These are phyloP conservation scores for Drosophila rhopaloa DNA, from an alignment of 1,140 invertebrate genomes.

Conservation along the genomic window DNA sequence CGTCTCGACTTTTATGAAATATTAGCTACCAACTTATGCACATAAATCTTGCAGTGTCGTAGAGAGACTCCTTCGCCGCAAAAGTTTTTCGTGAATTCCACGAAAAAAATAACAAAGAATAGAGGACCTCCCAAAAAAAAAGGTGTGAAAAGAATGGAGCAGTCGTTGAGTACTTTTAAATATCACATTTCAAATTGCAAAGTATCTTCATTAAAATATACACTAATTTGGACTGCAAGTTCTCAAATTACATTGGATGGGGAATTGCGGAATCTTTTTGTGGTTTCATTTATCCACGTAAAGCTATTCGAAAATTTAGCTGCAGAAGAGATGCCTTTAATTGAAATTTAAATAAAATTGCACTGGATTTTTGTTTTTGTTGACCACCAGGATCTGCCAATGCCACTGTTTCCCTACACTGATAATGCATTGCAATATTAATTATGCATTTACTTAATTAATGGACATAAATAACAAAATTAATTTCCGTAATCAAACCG, in stretches of 20 bases:
- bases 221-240: constrained; percentile 22
- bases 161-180: constrained; percentile 33
- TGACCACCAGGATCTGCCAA: no score
- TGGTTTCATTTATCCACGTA: not conserved
- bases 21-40: constrained; percentile 61
- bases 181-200: constrained; percentile 27
- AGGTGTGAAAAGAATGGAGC: constrained; percentile 35
- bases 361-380: no score
- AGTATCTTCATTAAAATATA: constrained; percentile 48
- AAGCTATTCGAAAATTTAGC: not conserved
- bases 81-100: constrained; percentile 39
- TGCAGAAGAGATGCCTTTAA: not conserved
- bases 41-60: constrained; percentile 55
- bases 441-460: constrained; percentile 14
- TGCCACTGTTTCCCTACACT: not conserved
- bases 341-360: not conserved
- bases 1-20: constrained; percentile 62
- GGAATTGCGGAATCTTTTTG: not conserved
- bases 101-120: constrained; percentile 18
- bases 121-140: constrained; percentile 4
- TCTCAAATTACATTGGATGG: not conserved
- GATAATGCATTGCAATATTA: constrained; percentile 18
- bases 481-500: constrained; percentile 1
- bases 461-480: constrained; percentile 12
- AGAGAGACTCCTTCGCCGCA: constrained; percentile 10